These are phyloP conservation scores for Diuraphis noxia DNA, from an alignment of 1,140 invertebrate species.

Conservation along the genomic window DNA sequence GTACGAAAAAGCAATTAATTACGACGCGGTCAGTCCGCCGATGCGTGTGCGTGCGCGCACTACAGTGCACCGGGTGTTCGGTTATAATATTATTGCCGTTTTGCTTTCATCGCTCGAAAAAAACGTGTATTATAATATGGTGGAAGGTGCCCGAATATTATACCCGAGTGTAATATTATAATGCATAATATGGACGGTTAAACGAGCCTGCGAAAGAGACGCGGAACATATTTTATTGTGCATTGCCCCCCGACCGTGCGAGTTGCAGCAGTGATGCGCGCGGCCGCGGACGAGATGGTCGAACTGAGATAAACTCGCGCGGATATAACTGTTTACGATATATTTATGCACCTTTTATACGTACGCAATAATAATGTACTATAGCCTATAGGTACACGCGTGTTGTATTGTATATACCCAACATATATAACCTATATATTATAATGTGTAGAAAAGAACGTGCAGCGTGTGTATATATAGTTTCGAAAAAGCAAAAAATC, in stretches of 20 bases:
- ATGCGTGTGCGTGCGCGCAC: background rate
- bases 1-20: constrained; percentile 42
- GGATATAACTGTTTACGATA: background rate
- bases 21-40: background rate
- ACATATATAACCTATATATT: background rate
- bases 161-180: too few species aligned
- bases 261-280: background rate
- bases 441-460: background rate
- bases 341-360: background rate
- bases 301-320: background rate
- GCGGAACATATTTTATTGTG: background rate
- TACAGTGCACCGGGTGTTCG: background rate
- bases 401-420: background rate
- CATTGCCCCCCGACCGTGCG: background rate
- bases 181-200: background rate
- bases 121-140: background rate
- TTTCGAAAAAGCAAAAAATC: too few species aligned
- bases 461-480: too few species aligned
- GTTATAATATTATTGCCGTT: constrained; percentile 23
- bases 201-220: background rate
- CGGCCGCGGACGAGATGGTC: background rate
- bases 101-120: constrained; percentile 12
- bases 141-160: background rate
- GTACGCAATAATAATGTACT: background rate
- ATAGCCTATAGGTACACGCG: too few species aligned